phyloP scores from a whole-genome alignment of 2,797 vertebrate species.

The Molossus molossus region DNA sequence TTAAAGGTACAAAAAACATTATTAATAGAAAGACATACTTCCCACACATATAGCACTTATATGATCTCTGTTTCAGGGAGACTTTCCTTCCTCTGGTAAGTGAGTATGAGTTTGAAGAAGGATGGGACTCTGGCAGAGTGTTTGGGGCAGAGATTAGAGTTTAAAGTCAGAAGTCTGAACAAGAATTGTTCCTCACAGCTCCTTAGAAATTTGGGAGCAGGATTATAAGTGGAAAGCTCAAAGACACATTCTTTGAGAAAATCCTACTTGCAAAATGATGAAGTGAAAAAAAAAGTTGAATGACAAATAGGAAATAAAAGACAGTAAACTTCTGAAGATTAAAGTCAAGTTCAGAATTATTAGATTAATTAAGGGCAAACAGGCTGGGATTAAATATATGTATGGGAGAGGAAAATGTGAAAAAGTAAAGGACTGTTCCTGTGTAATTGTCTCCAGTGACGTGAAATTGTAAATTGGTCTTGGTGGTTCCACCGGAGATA shows the following conservation, averaged over 20 bases:
- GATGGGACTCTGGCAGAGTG: not conserved
- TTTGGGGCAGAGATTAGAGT: not conserved
- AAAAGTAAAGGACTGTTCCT: not conserved
- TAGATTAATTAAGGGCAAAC: not conserved
- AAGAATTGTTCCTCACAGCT: not conserved
- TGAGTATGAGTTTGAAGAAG: not conserved
- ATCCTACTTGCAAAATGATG: not conserved
- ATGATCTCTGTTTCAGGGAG: not conserved
- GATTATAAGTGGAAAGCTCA: not conserved
- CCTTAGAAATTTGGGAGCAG: not conserved
- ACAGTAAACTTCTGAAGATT: not conserved
- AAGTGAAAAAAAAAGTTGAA: not conserved
- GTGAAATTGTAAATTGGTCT: not conserved
- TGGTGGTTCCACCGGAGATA: not conserved
- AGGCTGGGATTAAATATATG: not conserved
- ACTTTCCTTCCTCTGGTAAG: not conserved
- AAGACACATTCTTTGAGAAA: constrained; percentile 25
- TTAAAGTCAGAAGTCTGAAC: not conserved
- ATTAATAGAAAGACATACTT: not conserved
- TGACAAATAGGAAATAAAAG: not conserved
- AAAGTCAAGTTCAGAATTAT: not conserved
- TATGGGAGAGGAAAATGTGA: not conserved
- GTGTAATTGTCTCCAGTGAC: not conserved
- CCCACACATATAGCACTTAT: not conserved
- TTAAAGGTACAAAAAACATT: not conserved